A percentile compares a stretch with the other conserved stretches of the same genome.
These are phyloP conservation scores for Dorcus hopei DNA, from an alignment of 2,888 invertebrate species.

Conservation along the genomic window DNA sequence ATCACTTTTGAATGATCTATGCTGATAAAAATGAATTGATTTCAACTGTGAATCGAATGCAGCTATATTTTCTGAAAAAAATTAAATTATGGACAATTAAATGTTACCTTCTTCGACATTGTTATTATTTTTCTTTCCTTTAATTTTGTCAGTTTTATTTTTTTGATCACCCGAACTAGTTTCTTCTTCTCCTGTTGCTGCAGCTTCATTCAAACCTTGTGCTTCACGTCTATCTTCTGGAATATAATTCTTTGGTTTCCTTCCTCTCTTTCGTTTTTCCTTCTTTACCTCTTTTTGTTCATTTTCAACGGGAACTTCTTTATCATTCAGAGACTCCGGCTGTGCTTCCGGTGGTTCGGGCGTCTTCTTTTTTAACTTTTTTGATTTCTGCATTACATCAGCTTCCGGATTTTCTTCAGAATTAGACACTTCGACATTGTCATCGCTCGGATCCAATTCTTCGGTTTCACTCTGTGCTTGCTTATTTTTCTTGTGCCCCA, in stretches of 20 bases:
- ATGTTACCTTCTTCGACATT: conserved; percentile 12
- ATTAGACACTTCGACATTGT: too few species aligned
- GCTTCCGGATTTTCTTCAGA: neutral
- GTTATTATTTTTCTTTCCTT: conserved; percentile 11
- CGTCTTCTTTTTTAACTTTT: neutral
- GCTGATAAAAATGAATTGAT: too few species aligned
- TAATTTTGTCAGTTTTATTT: conserved; percentile 4
- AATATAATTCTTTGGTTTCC: neutral
- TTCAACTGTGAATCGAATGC: too few species aligned
- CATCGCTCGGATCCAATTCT: neutral
- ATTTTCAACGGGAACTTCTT: conserved; percentile 1
- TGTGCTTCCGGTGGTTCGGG: neutral
- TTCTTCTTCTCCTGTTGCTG: neutral
- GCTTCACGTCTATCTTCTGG: neutral
- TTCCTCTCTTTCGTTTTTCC: neutral
- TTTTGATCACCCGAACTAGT: neutral
- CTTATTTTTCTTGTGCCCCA: conserved; percentile 16
- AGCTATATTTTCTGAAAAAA: too few species aligned
- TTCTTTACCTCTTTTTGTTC: conserved; percentile 10
- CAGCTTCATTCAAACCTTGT: neutral
- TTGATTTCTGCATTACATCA: neutral
- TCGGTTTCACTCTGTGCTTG: conserved; percentile 10
- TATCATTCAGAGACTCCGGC: too few species aligned
- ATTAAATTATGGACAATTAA: too few species aligned
- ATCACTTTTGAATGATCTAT: too few species aligned